phyloP scores from a whole-genome alignment of 2,888 invertebrate species.

The Andrena trimmerana region DNA sequence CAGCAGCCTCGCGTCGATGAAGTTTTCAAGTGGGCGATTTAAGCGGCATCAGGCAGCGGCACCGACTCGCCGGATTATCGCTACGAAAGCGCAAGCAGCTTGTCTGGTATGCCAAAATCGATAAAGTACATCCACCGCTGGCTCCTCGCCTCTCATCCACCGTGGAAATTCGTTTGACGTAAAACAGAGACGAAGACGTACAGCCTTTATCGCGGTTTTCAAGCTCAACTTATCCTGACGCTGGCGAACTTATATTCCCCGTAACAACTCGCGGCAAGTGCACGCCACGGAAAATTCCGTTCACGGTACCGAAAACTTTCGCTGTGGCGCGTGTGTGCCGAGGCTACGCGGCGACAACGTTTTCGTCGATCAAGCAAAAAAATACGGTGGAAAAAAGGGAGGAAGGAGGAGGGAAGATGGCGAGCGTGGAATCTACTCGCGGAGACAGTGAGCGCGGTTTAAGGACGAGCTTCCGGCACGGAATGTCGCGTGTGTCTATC shows the following conservation, averaged over 20 bases:
- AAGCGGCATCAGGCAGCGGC: conserved; percentile 35
- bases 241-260: background rate
- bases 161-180: conserved; percentile 62
- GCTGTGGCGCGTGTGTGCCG: background rate
- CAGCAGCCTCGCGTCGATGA: conserved; percentile 43
- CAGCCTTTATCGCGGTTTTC: conserved; percentile 66
- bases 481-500: conserved; percentile 79
- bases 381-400: no score
- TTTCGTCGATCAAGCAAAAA: background rate
- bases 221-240: conserved; percentile 49
- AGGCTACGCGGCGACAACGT: background rate
- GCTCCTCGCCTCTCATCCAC: conserved; percentile 37
- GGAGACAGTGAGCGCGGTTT: conserved; percentile 49
- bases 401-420: background rate
- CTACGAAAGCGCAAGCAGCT: conserved; percentile 81
- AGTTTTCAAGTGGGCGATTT: conserved; percentile 52
- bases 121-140: conserved; percentile 68
- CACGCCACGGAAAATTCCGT: conserved; percentile 2
- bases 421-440: conserved; percentile 34
- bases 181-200: conserved; percentile 52
- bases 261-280: background rate
- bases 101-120: conserved; percentile 83
- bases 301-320: background rate
- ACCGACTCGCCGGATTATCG: conserved; percentile 80
- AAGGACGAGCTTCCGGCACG: conserved; percentile 79